These are phyloP conservation scores for Ovibos moschatus DNA, from an alignment of 2,113 vertebrate genomes.

Conservation along the genomic window DNA sequence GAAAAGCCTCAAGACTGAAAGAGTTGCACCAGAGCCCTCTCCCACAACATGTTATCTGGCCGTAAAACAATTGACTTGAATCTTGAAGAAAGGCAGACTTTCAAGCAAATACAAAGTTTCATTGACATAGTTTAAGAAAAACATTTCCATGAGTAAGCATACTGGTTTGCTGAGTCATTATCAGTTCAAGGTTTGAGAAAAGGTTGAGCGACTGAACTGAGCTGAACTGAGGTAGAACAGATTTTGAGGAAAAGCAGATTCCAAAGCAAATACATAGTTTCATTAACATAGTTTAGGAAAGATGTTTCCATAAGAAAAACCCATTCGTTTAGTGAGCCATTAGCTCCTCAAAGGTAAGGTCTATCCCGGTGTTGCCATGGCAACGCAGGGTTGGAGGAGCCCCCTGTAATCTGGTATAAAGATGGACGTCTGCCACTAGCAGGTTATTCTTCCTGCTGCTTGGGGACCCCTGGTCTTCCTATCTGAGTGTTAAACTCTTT, in stretches of 20 bases:
- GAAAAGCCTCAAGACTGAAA: not conserved
- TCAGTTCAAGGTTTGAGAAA: not conserved
- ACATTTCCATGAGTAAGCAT: not conserved
- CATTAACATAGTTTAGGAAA: not conserved
- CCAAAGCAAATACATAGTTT: not conserved
- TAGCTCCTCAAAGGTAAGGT: not conserved
- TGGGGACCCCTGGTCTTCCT: not conserved
- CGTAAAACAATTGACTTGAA: not conserved
- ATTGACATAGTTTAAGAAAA: not conserved
- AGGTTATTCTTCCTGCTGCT: not conserved
- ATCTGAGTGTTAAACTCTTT: not conserved
- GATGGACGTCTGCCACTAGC: fast-evolving
- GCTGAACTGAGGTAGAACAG: not conserved
- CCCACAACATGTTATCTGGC: fast-evolving
- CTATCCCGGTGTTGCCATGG: not conserved
- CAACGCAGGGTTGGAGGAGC: not conserved
- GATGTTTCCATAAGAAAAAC: not conserved
- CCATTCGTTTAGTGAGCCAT: not conserved
- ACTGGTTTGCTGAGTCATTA: not conserved
- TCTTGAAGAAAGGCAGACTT: not conserved
- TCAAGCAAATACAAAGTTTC: not conserved
- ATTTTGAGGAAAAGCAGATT: not conserved
- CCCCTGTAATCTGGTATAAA: not conserved
- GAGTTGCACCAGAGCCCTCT: not conserved
- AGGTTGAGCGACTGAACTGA: not conserved